Evolutionary conservation across 2,888 invertebrate genomes (phyloP), one percentile per base, ranked within the genome.

Genomic region (Agonopterix heracliana): DNA sequence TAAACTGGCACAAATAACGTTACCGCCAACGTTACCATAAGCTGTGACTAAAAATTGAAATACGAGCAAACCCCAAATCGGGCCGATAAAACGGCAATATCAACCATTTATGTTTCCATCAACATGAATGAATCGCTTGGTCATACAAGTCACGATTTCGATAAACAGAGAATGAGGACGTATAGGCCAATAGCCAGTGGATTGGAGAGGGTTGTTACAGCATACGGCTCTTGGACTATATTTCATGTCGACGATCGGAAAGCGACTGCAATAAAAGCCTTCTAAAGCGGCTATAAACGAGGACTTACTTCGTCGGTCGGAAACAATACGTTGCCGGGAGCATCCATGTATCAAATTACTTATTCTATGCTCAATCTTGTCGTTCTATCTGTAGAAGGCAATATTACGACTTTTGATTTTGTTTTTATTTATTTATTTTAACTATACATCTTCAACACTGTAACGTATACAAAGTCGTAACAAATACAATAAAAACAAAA

Each of bases 71-170:
- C 26, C 26, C 26, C 5, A 26, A 26, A 26, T 26, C 26, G 26
- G 26, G 26, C 26, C 26, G 26, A 26, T 26, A 26, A 26, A 26
- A 26, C 26, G 26, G 5, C 26, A 26, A 26, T 26, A 26, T 26
- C 26, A 26, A 26, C 26, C 26, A 26, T 26, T 26, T 26, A 26
- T 26, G 26, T 26, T 26, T 26, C 26, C 26, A 26, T 26, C 26
- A 38, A 38, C n/a, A 38, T 38, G 10, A 38, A 38, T 38, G n/a
- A 38, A 38, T 38, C 38, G 38, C n/a, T 26, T 26, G 26, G 38
- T n/a, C 56, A 74, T 60, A 68, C 78, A 57, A 69, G 79, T 81
- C 83, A 84, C 84, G 82, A 74, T 70, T 76, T 71, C 75, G 76
- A 78, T 81, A 81, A 73, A 74, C 68, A 69, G 64, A 68, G 68